phyloP scores from a whole-genome alignment of 2,888 invertebrate genomes.

The Carabus problematicus region DNA sequence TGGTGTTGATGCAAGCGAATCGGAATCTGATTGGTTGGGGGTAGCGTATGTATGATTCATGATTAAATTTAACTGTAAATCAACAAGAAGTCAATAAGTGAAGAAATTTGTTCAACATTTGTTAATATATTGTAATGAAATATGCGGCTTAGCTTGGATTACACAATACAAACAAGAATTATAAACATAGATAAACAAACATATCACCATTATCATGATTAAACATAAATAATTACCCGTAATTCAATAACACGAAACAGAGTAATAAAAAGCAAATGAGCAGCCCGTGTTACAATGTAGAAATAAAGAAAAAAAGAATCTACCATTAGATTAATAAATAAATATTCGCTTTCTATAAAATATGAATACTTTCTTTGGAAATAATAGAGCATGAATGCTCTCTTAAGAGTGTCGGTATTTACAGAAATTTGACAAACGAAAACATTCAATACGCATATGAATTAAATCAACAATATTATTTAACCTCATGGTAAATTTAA shows the following conservation, averaged over 20 bases:
- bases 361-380: not conserved
- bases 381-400: conserved; percentile 3
- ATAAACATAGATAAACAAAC: too few species aligned
- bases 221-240: conserved; percentile 1
- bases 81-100: not conserved
- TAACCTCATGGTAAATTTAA: too few species aligned
- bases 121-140: too few species aligned
- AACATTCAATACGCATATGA: too few species aligned
- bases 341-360: not conserved
- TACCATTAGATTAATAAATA: not conserved
- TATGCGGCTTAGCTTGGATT: too few species aligned
- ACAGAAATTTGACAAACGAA: too few species aligned
- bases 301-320: too few species aligned
- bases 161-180: too few species aligned
- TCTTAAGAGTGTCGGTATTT: too few species aligned
- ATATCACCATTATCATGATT: too few species aligned
- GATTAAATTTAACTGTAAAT: conserved; percentile 35
- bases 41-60: conserved; percentile 51
- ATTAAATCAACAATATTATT: too few species aligned
- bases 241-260: not conserved
- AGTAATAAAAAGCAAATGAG: not conserved
- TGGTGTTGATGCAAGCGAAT: conserved; percentile 57
- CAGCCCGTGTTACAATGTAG: not conserved
- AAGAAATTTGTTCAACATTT: too few species aligned
- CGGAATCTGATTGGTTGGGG: conserved; percentile 55